Evolutionary conservation across 2,113 vertebrate species (phyloP), one percentile per base, ranked within the genome.

Genomic region (Esox niger): DNA sequence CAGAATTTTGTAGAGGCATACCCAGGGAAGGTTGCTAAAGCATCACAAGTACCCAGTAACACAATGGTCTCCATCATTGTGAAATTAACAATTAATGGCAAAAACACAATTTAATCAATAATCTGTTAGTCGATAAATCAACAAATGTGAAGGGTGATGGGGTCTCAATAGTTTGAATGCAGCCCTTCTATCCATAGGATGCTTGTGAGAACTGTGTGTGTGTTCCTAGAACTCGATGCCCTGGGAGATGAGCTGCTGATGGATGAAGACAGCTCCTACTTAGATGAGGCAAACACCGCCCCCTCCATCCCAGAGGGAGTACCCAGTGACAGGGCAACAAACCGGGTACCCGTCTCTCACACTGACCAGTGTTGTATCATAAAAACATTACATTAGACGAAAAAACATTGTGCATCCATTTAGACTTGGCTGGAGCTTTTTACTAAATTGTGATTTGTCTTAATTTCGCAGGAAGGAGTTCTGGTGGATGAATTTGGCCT

Each of bases 401-500:
- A 21, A 6, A 52, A 5, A 2, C 47, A 23, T 52, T 52, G 21
- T 52, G 5, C 2, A 9, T 6, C 31, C 2, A 54, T 31, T 58
- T 20, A 76, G 52, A 23, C 13, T 33, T 10, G 5, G 1, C n/a
- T 46, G 0, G 25, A 21, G 21, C 60, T 56, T 54, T 43, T 7
- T 49, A 21, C 5, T 10, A 35, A 35, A 10, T 23, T 61, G 32
- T 30, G 0, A 33, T 20, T 26, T 8, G 13, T 49, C 2, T 63
- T 52, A 47, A 79, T 85, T 80, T 85, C 80, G 64, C 81, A 99
- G 97, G 97, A 98, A 70, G 97, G 97, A 0, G 94, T 98, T 4
- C 69, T 98, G 88, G 97, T 98, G 88, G 97, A 99, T 68, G 97
- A 99, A 79, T 99, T 99, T 66, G 96, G 97, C 75, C 90, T 99